These are phyloP conservation scores for Drosophila prostipennis DNA, from an alignment of 2,888 invertebrate genomes.

Conservation along the genomic window DNA sequence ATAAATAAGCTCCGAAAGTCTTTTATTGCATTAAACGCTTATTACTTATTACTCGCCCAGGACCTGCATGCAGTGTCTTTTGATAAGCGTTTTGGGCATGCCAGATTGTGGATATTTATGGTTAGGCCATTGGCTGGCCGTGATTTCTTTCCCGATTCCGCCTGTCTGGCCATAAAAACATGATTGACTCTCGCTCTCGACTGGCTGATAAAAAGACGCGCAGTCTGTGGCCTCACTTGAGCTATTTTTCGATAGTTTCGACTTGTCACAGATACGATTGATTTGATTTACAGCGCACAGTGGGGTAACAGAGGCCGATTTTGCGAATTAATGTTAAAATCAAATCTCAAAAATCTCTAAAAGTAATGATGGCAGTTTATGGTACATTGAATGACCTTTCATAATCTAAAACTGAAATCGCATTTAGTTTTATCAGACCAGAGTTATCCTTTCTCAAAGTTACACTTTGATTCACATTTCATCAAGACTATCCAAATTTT, in stretches of 20 bases:
- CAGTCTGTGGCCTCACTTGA: constrained; percentile 50
- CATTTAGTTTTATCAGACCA: too few relatives aligned
- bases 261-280: constrained; percentile 5
- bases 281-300: constrained; percentile 27
- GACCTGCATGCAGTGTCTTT: constrained; percentile 27
- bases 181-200: constrained; percentile 60
- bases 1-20: constrained; percentile 40
- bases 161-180: constrained; percentile 65
- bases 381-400: too few relatives aligned
- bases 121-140: constrained; percentile 26
- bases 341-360: too few relatives aligned
- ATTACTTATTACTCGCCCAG: constrained; percentile 26
- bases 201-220: constrained; percentile 51
- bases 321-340: too few relatives aligned
- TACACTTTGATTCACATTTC: too few relatives aligned
- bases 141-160: constrained; percentile 55
- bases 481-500: too few relatives aligned
- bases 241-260: constrained; percentile 22
- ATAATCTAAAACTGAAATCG: too few relatives aligned
- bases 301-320: too few relatives aligned
- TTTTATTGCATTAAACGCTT: constrained; percentile 38
- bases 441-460: too few relatives aligned
- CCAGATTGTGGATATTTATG: constrained; percentile 70
- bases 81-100: constrained; percentile 51
- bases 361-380: too few relatives aligned